Base-by-base conservation (phyloP, 2,113 vertebrate species). In the Odontesthes bonariensis region DNA sequence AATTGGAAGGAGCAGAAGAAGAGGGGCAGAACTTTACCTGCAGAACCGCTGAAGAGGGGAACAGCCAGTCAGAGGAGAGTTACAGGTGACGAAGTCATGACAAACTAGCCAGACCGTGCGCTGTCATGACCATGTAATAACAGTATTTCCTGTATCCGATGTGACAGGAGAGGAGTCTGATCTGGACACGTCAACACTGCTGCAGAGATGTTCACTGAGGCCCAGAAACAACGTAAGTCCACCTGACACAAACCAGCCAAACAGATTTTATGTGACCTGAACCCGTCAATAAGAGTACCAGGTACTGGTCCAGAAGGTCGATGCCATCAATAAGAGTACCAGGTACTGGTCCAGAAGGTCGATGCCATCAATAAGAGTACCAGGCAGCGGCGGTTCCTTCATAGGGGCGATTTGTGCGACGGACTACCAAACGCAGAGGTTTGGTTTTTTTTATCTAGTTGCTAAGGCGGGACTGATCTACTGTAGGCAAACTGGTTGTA, bases 151-250 rank as follows among this genome's bases (percentile, higher is more conserved):
- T 78, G 38, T 69, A 5, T 79, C 19, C 55, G 57, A 31, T 47
- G 44, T 60, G 46, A 62, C 49, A 53, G 40, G 64, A 52, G 96
- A 97, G 44, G 97, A 97, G 66, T 96, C 95, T 0, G 96, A 96
- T 42, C 93, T 97, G 63, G 96, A 95, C 64, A 97, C 95, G 0
- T 94, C 95, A 0, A 95, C 95, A 4, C 58, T 97, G 60, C 88
- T 98, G 19, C 95, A 97, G 59, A 93, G 94, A 12, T 95, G 94
- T 78, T 97, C 96, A 0, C 94, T 96, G 87, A 95, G 90, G 66
- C 95, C 95, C 63, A 93, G 85, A 77, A 87, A 94, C 80, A 95
- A 97, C 81, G 98, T 98, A 88, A 10, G 94, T 10, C 11, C 67
- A 47, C n/a, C 35, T 31, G 42, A 22, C 20, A 23, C 22, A 3